phyloP scores from a whole-genome alignment of 1,140 invertebrate genomes.

The Geopemphigus sp. region DNA sequence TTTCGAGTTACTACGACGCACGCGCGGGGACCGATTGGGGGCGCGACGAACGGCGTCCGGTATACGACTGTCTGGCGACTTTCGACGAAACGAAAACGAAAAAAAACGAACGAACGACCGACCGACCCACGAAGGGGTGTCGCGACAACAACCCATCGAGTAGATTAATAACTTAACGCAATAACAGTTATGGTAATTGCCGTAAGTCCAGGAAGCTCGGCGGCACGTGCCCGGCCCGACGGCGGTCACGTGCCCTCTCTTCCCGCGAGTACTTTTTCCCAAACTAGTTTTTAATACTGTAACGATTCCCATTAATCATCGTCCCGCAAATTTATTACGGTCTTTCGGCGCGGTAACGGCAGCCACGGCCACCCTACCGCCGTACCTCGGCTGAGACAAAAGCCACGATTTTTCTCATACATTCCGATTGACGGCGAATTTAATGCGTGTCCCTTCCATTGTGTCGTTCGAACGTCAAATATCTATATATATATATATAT shows the following conservation, averaged over 20 bases:
- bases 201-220: conserved; percentile 39
- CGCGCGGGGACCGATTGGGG: neutral
- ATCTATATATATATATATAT: no score
- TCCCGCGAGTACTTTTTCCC: conserved; percentile 25
- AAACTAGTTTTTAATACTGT: conserved; percentile 50
- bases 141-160: conserved; percentile 11
- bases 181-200: conserved; percentile 46
- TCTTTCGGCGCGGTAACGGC: conserved; percentile 19
- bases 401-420: conserved; percentile 24
- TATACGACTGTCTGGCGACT: neutral
- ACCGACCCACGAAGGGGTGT: neutral
- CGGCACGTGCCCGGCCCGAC: conserved; percentile 26
- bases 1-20: neutral
- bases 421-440: conserved; percentile 35
- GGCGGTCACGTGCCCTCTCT: conserved; percentile 34
- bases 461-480: conserved; percentile 19
- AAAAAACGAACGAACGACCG: no score
- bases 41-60: no score
- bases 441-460: neutral
- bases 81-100: conserved; percentile 22
- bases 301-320: conserved; percentile 48
- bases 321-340: conserved; percentile 46
- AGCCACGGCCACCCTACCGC: neutral
- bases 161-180: conserved; percentile 46
- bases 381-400: conserved; percentile 24